A percentile compares a stretch with the other conserved stretches of the same genome.
Evolutionary conservation across 2,113 vertebrate genomes (phyloP).

Genomic region (Gavialis gangeticus): DNA sequence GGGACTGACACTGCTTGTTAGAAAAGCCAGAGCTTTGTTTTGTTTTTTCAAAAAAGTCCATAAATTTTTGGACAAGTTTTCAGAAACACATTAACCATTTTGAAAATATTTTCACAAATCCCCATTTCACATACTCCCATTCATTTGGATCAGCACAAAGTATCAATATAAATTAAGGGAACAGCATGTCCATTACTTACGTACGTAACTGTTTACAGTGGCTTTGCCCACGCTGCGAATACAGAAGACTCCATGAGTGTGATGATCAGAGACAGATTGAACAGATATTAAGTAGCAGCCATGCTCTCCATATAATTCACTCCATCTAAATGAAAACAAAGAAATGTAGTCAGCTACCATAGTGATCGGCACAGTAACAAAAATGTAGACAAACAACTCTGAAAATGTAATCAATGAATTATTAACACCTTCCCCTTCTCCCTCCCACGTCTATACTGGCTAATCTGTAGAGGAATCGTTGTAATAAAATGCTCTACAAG

Average conservation of each 20-base stretch:
- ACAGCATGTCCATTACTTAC: not conserved
- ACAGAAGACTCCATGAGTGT: not conserved
- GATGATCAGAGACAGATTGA: not conserved
- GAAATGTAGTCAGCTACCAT: not conserved
- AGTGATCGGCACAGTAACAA: not conserved
- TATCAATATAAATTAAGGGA: not conserved
- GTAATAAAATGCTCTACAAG: not conserved
- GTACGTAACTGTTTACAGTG: conserved; percentile 9
- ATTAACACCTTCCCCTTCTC: not conserved
- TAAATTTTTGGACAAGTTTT: conserved; percentile 27
- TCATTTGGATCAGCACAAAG: not conserved
- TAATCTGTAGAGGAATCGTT: not conserved
- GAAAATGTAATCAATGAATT: not conserved
- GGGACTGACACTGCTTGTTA: conserved; percentile 7
- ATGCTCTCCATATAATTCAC: conserved; percentile 26
- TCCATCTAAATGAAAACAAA: not conserved
- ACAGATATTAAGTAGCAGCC: not conserved
- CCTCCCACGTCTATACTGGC: not conserved
- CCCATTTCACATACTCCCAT: not conserved
- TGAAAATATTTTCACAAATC: not conserved
- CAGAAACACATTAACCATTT: conserved; percentile 44
- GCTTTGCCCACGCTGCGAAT: not conserved
- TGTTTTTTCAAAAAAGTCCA: conserved; percentile 19
- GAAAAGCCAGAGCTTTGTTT: conserved; percentile 32
- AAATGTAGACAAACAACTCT: too few species aligned